Percentiles rank a stretch among this genome's conserved stretches.
phyloP scores from a whole-genome alignment of 2,113 vertebrate species.

The Sinocyclocheilus grahami region DNA sequence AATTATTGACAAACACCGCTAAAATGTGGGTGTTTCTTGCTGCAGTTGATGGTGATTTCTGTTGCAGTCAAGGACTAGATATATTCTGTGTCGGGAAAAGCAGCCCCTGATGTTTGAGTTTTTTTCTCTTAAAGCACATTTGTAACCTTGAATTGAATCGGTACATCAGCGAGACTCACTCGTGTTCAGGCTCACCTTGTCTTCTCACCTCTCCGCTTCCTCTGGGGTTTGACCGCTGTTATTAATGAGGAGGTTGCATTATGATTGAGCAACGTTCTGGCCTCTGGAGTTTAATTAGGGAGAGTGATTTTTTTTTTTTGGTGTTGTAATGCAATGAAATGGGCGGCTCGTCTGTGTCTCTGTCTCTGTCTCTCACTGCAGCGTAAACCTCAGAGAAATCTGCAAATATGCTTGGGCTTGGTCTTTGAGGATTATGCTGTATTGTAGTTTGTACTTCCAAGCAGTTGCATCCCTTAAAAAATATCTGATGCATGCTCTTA shows the following conservation, averaged over 20 bases:
- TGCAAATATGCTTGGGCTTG: neutral
- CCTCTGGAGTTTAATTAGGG: slow-evolving; percentile 42
- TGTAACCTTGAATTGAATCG: neutral
- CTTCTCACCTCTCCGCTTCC: neutral
- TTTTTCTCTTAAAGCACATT: neutral
- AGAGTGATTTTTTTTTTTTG: slow-evolving; percentile 5
- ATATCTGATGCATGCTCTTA: neutral
- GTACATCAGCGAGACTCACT: neutral
- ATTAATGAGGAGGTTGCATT: slow-evolving; percentile 34
- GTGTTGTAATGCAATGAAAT: slow-evolving; percentile 33
- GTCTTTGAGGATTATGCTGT: neutral
- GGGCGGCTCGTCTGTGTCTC: neutral
- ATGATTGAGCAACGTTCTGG: slow-evolving; percentile 20
- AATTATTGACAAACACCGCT: too few relatives aligned
- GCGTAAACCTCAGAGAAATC: neutral
- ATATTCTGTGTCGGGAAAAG: neutral
- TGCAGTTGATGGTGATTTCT: neutral
- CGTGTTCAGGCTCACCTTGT: slow-evolving; percentile 7
- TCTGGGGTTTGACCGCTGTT: slow-evolving; percentile 2
- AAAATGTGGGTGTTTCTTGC: neutral
- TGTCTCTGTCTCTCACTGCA: neutral
- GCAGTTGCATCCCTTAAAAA: neutral
- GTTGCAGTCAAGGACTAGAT: neutral
- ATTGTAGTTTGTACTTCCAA: neutral
- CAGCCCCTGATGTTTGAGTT: neutral